These are phyloP conservation scores for Diloba caeruleocephala DNA, from an alignment of 2,888 invertebrate species.

Conservation along the genomic window DNA sequence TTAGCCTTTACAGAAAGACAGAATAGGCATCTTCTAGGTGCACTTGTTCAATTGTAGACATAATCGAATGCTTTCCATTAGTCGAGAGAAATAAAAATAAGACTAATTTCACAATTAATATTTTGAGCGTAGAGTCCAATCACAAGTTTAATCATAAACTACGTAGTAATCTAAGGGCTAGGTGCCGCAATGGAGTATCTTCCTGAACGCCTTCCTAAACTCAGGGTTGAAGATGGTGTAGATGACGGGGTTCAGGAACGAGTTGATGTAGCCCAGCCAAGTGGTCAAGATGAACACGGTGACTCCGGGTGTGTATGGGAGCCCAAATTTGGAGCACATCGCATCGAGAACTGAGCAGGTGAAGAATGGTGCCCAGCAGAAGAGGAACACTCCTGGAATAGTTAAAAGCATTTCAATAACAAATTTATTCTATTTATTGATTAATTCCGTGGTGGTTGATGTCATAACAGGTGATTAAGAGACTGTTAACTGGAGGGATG, in stretches of 20 bases:
- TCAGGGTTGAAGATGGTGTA: conserved; percentile 99
- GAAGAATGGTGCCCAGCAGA: conserved; percentile 99
- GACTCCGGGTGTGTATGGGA: conserved; percentile 94
- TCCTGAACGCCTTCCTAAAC: conserved; percentile 99
- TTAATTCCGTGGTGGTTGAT: too few relatives aligned
- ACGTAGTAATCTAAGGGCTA: conserved; percentile 83
- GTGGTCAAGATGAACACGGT: conserved; percentile 97
- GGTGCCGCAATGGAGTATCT: conserved; percentile 93
- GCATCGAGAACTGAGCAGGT: conserved; percentile 99
- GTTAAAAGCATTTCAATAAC: too few relatives aligned
- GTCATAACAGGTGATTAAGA: too few relatives aligned
- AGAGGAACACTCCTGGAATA: conserved; percentile 96
- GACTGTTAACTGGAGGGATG: too few relatives aligned
- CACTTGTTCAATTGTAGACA: too few relatives aligned
- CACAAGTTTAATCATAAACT: conserved; percentile 65
- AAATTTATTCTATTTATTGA: too few relatives aligned
- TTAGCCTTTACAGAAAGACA: too few relatives aligned
- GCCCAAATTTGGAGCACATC: conserved; percentile 95
- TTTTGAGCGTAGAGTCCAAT: conserved; percentile 35
- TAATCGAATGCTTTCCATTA: too few relatives aligned
- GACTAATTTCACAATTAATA: conserved; percentile 12
- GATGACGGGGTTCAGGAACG: conserved; percentile 97
- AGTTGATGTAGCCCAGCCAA: conserved; percentile 99
- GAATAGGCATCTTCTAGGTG: too few relatives aligned
- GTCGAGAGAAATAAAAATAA: too few relatives aligned